These are phyloP conservation scores for Cydia pomonella DNA, from an alignment of 1,140 invertebrate genomes.

Conservation along the genomic window DNA sequence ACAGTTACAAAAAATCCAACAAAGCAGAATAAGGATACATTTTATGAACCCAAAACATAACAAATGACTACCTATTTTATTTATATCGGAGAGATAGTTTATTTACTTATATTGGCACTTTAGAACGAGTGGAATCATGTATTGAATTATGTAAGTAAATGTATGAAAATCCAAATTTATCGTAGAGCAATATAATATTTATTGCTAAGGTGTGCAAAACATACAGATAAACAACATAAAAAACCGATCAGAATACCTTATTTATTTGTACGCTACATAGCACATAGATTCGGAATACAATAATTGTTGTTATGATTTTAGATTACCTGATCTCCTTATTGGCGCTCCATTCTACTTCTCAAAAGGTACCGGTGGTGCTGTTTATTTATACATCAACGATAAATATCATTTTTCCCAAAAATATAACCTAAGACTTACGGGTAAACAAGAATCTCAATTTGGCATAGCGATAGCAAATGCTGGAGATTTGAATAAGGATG, in stretches of 20 bases:
- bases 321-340: constrained; percentile 91
- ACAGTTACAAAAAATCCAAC: too few relatives aligned
- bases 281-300: neutral
- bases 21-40: too few relatives aligned
- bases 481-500: constrained; percentile 96
- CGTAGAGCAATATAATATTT: too few relatives aligned
- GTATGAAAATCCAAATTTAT: too few relatives aligned
- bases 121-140: too few relatives aligned
- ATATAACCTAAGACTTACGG: constrained; percentile 84
- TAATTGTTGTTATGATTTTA: constrained; percentile 65
- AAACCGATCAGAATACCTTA: neutral
- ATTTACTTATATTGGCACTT: too few relatives aligned
- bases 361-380: constrained; percentile 90
- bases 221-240: too few relatives aligned
- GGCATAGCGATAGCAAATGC: constrained; percentile 92
- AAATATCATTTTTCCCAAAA: constrained; percentile 72
- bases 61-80: too few relatives aligned
- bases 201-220: too few relatives aligned
- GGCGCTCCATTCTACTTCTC: constrained; percentile 96
- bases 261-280: neutral
- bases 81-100: too few relatives aligned
- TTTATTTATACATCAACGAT: constrained; percentile 92
- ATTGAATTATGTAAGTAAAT: too few relatives aligned
- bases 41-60: too few relatives aligned
- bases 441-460: constrained; percentile 90